Base-by-base conservation (phyloP, 2,888 invertebrate species). In the Salticus scenicus region DNA sequence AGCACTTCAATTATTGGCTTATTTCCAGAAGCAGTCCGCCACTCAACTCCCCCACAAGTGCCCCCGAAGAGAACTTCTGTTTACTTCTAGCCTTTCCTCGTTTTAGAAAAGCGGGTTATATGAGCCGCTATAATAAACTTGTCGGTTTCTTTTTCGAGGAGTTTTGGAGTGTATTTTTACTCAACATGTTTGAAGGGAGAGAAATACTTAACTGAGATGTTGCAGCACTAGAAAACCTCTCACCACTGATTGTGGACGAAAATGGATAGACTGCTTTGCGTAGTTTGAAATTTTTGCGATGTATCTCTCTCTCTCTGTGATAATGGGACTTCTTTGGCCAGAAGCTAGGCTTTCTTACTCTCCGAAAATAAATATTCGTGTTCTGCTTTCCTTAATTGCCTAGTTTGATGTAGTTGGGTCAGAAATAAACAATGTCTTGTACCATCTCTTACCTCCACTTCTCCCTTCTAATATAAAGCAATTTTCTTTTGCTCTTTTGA, bases 1-100 rank as follows among this genome's bases (percentile, higher is more conserved):
- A 14, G 37, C 77, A 83, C 83, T 83, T 77, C 83, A 83, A 83
- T 77, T 83, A 83, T 83, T 83, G 83, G 83, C 83, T 83, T 83
- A 73, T 83, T 77, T 83, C 83, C 83, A 83, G 77, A 83, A 73
- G 66, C 72, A 72, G 51, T 27, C 64, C 66, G 28, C 71, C 31
- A 41, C 64, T 31, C 63, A 64, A 30, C 66, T 51, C 47, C 70
- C 31, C 63, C 75, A 33, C 51, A 82, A 73, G 74, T 74, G 76
- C 75, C 42, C 76, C 64, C 57, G 14, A 8, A 17, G 17, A 28
- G 66, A 66, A 71, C 64, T 82, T 37, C 72, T 82, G 64, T 71
- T 76, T 76, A 67, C 83, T 57, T n/a, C 67, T 20, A 63, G 28
- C 47, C 28, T 66, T 66, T 66, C 31, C 30, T 30, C 66, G 30